Evolutionary conservation across 2,888 invertebrate species (phyloP), one percentile per base, ranked within the genome.

Genomic region (Meghimatium bilineatum): DNA sequence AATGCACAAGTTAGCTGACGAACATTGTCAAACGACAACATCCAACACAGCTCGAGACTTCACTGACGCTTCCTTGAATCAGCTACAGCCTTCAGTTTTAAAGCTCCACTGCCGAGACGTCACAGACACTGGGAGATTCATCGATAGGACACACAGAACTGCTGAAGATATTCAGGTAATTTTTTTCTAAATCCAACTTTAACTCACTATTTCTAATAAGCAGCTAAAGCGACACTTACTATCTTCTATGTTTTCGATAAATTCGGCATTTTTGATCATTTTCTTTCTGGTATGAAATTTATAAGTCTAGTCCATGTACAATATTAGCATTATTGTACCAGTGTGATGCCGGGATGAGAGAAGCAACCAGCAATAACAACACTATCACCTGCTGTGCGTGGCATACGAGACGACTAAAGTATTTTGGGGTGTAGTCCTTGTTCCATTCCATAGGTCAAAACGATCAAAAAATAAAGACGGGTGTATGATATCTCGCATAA

Each of bases 11-110:
- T 90, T 93, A 29, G 90, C 93, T 10, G 92, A 93, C 82, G 90
- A 93, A 82, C 93, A 93, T 87, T 90, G 91, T 85, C 86, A 93
- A 32, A 92, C 91, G 5, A 91, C 92, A 12, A 92, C 93, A 10
- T 82, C 88, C 0, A 90, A 90, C 79, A 91, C 91, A n/a, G 91
- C 91, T 84, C 90, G 92, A 92, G 86, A 88, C 86, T 86, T 75
- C 32, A 23, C 38, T 14, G n/a, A 36, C 10, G 67, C 67, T 6
- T 36, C 44, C 34, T 26, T 80, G 76, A 67, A 67, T 60, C 44
- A 26, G 52, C 66, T 83, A 1, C 29, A 14, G 14, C 38, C 60
- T 32, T 36, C 75, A 8, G 56, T n/a, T 10, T 29, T 26, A 12
- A 36, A 26, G 63, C 29, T 60, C 26, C 44, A 71, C 36, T 78